Conservation (phyloP, 2,113 vertebrate genomes). For the Ctenodactylus gundi region DNA sequence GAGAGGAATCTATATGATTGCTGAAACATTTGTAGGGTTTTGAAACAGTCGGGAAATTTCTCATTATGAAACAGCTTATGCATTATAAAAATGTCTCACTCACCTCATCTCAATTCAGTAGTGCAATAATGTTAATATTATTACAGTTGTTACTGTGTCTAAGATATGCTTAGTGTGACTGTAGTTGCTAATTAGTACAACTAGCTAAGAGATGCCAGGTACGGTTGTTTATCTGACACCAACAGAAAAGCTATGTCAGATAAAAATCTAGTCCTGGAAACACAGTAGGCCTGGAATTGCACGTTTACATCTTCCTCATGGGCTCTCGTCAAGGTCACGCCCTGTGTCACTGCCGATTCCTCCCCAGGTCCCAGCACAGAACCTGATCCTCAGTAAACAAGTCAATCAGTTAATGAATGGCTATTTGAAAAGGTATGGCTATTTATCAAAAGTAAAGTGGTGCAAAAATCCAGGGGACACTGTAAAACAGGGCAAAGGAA, state of each 20-base stretch:
- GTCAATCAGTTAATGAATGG: background rate
- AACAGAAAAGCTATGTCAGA: background rate
- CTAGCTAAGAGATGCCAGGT: background rate
- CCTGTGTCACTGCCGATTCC: background rate
- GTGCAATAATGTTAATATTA: background rate
- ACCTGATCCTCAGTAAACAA: background rate
- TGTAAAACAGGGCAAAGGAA: background rate
- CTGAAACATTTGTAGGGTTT: background rate
- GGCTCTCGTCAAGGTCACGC: background rate
- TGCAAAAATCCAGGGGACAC: background rate
- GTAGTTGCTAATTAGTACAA: background rate
- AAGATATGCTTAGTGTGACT: background rate
- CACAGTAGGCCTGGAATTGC: background rate
- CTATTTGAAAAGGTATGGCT: background rate
- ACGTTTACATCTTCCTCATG: fast-evolving
- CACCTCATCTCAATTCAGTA: background rate
- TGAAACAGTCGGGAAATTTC: background rate
- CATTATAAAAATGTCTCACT: background rate
- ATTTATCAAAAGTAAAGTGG: background rate
- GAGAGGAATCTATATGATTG: background rate
- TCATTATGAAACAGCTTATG: background rate
- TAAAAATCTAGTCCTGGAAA: background rate
- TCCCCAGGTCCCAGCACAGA: background rate
- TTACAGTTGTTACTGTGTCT: background rate
- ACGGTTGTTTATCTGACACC: background rate